Evolutionary conservation across 2,797 vertebrate genomes (phyloP).

Genomic region (Oceanodroma leucorhoa): DNA sequence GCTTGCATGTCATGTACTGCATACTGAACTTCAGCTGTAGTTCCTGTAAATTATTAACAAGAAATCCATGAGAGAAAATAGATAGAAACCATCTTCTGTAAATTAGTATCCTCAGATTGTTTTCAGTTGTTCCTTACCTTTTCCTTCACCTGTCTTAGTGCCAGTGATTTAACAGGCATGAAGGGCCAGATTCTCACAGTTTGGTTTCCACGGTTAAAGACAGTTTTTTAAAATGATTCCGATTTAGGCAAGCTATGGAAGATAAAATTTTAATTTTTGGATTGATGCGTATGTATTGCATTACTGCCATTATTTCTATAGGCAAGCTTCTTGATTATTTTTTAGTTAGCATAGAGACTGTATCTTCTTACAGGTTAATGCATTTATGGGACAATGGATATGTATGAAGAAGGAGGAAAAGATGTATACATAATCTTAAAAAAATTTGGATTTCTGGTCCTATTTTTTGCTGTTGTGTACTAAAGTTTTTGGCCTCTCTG

Average conservation of each 20-base stretch:
- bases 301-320: background rate
- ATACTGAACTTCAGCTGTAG: background rate
- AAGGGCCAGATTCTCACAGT: background rate
- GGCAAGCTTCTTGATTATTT: background rate
- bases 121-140: background rate
- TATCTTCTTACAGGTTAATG: background rate
- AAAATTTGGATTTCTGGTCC: background rate
- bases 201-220: background rate
- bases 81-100: background rate
- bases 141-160: background rate
- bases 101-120: background rate
- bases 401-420: background rate
- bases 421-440: background rate
- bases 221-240: background rate
- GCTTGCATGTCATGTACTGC: background rate
- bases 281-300: fast-evolving
- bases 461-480: background rate
- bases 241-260: background rate
- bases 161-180: background rate
- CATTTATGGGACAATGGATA: background rate
- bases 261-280: background rate
- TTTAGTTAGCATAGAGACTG: background rate
- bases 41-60: background rate
- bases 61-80: background rate
- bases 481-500: background rate